phyloP scores from a whole-genome alignment of 2,113 vertebrate species.

The Galeopterus variegatus region DNA sequence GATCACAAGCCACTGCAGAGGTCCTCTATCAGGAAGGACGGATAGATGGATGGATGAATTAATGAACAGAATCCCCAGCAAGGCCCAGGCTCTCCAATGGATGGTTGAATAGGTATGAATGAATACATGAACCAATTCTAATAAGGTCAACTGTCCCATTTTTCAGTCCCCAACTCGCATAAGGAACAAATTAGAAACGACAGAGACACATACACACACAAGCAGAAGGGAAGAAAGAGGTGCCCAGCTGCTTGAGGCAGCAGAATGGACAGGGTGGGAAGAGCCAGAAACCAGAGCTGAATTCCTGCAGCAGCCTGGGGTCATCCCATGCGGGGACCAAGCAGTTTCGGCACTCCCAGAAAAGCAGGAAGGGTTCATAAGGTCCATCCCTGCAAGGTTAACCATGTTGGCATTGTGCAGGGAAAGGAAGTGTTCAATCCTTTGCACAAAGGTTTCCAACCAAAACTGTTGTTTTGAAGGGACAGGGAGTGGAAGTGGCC shows the following conservation, averaged over 20 bases:
- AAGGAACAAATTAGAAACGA: conserved; percentile 41
- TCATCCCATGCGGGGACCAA: no score
- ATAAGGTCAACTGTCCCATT: background rate
- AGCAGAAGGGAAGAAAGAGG: background rate
- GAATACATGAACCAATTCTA: background rate
- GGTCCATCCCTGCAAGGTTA: background rate
- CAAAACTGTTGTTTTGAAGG: background rate
- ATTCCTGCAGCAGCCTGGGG: background rate
- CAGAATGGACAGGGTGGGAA: background rate
- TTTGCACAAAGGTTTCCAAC: conserved; percentile 5
- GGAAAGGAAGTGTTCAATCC: background rate
- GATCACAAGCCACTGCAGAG: conserved; percentile 1
- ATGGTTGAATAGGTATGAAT: background rate
- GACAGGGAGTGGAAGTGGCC: background rate
- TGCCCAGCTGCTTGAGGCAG: background rate
- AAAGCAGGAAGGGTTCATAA: background rate
- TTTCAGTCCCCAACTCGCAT: background rate
- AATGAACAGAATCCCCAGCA: background rate
- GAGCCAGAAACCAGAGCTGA: background rate
- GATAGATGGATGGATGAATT: background rate
- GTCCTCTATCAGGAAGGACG: background rate
- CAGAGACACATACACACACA: background rate
- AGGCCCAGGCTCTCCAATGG: background rate
- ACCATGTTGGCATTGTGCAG: background rate
- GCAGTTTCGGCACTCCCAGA: rapidly evolving